A percentile compares a stretch with the other conserved stretches of the same genome.
Evolutionary conservation across 2,113 vertebrate species (phyloP).

Genomic region (Geothlypis trichas): DNA sequence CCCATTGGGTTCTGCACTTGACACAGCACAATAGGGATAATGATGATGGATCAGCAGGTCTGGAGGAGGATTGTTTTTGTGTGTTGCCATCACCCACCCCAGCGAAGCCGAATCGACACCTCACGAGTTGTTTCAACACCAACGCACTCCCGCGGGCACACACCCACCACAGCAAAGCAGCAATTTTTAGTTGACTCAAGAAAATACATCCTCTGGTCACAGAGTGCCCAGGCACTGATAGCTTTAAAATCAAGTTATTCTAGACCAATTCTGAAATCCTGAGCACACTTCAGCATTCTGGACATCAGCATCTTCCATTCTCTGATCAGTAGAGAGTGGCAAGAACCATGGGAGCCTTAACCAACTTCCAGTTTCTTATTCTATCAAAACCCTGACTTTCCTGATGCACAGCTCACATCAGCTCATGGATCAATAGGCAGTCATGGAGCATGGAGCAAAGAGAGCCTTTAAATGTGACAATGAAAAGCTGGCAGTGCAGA

Average conservation of each 20-base stretch:
- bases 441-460: background rate
- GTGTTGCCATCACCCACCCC: conserved; percentile 29
- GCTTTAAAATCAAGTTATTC: background rate
- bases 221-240: background rate
- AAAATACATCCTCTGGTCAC: background rate
- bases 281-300: background rate
- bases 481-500: background rate
- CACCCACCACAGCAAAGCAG: background rate
- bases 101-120: background rate
- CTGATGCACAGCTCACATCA: background rate
- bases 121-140: conserved; percentile 1
- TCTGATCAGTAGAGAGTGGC: background rate
- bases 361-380: background rate
- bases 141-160: background rate
- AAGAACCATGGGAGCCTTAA: background rate
- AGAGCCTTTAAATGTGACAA: background rate
- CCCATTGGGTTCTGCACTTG: background rate
- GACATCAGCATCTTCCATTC: background rate
- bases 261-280: background rate
- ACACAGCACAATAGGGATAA: conserved; percentile 30
- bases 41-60: conserved; percentile 55
- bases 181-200: background rate
- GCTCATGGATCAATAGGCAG: background rate
- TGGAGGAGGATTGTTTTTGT: conserved; percentile 57
- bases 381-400: background rate